Evolutionary conservation across 1,140 invertebrate species (phyloP).

Genomic region (Caerostris darwini): DNA sequence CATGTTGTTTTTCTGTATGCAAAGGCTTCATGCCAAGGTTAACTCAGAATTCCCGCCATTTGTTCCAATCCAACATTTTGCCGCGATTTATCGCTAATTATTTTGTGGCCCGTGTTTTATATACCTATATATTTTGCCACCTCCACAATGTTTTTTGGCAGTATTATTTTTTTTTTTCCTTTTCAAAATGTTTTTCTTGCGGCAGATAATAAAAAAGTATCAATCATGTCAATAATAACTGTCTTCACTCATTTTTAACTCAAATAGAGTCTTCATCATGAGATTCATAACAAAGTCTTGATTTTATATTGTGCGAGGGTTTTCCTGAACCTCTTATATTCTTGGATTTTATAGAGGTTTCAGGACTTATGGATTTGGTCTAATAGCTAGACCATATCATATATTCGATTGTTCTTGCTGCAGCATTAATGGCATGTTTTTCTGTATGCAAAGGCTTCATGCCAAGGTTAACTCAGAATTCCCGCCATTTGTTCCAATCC

Average conservation of each 20-base stretch:
- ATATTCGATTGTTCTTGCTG: slow-evolving; percentile 18
- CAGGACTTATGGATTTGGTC: no score
- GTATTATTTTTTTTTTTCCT: background rate
- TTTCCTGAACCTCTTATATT: no score
- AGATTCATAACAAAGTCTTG: background rate
- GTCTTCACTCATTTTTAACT: background rate
- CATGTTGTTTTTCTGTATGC: slow-evolving; percentile 17
- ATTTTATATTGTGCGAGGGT: no score
- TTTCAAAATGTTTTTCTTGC: background rate
- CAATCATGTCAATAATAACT: background rate
- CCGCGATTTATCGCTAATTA: slow-evolving; percentile 5
- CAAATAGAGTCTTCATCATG: background rate
- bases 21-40: slow-evolving; percentile 36
- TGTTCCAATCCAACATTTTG: background rate
- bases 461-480: slow-evolving; percentile 17
- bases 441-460: slow-evolving; percentile 32
- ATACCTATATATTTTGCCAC: background rate
- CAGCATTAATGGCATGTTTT: slow-evolving; percentile 21
- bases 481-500: background rate
- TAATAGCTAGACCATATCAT: no score
- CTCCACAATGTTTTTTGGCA: no score
- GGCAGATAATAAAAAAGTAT: background rate
- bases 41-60: slow-evolving; percentile 10
- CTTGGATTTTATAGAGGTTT: no score
- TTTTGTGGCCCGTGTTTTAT: background rate